Evolutionary conservation across 2,797 vertebrate species (phyloP).

Genomic region (Cryptoprocta ferox): DNA sequence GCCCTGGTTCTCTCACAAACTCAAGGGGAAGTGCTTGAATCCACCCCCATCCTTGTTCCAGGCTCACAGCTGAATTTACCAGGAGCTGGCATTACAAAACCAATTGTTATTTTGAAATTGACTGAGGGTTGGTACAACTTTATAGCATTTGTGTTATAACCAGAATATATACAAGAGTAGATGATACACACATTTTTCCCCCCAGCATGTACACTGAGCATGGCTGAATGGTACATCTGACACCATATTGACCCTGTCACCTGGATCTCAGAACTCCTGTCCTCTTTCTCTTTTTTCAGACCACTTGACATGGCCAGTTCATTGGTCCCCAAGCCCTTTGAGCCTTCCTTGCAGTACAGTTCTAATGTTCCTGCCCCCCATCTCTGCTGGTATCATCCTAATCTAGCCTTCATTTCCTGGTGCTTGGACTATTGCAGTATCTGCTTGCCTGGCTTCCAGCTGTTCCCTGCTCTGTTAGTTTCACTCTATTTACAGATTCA

Average conservation of each 20-base stretch:
- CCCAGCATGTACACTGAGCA: neutral
- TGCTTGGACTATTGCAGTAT: neutral
- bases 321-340: neutral
- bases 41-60: neutral
- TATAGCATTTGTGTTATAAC: neutral
- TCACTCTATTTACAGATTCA: neutral
- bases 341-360: neutral
- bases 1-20: neutral
- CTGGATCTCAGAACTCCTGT: neutral
- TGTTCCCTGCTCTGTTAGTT: neutral
- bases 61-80: neutral
- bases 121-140: neutral
- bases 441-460: neutral
- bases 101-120: neutral
- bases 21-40: neutral
- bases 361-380: neutral
- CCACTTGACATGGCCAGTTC: neutral
- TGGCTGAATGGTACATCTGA: neutral
- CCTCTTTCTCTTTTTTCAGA: neutral
- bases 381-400: neutral
- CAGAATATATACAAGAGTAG: neutral
- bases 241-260: neutral
- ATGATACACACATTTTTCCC: neutral
- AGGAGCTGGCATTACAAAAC: constrained; percentile 21
- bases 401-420: neutral